These are phyloP conservation scores for Sebastiscus tertius DNA, from an alignment of 2,797 vertebrate genomes.

Conservation along the genomic window DNA sequence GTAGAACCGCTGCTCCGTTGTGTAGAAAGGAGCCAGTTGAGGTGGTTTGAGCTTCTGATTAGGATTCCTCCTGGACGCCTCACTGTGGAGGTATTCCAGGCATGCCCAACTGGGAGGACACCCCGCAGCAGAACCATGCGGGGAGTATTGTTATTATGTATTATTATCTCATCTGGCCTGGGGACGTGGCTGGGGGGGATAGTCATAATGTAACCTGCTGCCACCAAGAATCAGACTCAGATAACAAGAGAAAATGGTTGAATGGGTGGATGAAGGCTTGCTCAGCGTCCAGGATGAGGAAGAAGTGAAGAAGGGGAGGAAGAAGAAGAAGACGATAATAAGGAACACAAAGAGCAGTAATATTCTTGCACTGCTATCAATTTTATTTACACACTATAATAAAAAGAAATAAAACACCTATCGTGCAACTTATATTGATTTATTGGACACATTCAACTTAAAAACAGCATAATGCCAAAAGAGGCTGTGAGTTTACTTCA, in stretches of 20 bases:
- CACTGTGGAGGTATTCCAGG: conserved; percentile 13
- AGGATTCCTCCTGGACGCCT: not conserved
- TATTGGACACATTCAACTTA: not conserved
- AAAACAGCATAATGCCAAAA: not conserved
- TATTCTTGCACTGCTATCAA: not conserved
- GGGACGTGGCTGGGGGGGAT: not conserved
- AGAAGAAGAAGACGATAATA: not conserved
- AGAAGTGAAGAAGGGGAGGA: not conserved
- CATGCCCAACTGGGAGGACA: conserved; percentile 1
- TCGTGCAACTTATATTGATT: not conserved
- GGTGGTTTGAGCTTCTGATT: not conserved
- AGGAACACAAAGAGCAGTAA: not conserved
- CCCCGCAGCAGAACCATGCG: not conserved
- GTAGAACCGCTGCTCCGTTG: not conserved
- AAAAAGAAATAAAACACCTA: not conserved
- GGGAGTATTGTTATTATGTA: conserved; percentile 2
- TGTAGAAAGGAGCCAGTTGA: not conserved
- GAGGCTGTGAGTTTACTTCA: conserved; percentile 1
- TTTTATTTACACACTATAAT: not conserved
- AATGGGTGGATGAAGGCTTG: not conserved
- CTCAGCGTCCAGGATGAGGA: not conserved
- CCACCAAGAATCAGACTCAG: not conserved
- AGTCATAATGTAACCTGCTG: not conserved
- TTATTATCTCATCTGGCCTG: conserved; percentile 7
- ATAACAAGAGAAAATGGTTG: not conserved